Evolutionary conservation across 2,797 vertebrate species (phyloP).

Genomic region (Emydoidea blandingii): DNA sequence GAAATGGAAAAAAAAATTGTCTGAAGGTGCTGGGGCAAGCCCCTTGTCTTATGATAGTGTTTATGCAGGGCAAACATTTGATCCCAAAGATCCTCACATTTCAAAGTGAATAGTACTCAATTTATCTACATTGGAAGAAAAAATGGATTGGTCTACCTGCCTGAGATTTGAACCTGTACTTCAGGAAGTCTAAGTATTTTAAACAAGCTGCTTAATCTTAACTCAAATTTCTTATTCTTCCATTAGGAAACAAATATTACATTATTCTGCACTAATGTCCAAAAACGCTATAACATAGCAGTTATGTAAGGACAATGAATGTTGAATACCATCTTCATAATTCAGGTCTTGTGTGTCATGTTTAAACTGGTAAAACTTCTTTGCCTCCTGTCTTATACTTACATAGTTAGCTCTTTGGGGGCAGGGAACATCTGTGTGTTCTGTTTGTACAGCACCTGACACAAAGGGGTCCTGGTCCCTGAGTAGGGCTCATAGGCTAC

Average conservation of each 20-base stretch:
- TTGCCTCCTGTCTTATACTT: background rate
- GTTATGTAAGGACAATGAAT: background rate
- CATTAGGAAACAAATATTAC: background rate
- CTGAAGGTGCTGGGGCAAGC: background rate
- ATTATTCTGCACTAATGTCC: background rate
- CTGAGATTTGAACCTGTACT: background rate
- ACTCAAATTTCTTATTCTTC: background rate
- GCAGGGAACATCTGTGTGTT: too few species aligned
- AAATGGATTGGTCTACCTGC: background rate
- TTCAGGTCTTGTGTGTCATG: background rate
- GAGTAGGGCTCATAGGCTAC: too few species aligned
- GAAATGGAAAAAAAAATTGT: background rate
- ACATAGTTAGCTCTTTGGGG: background rate
- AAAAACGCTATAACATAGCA: background rate
- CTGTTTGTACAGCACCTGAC: background rate
- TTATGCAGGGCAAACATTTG: background rate
- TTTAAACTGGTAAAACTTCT: background rate
- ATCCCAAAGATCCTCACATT: accelerated
- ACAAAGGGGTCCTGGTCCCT: background rate
- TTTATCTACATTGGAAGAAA: background rate
- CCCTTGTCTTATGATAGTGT: background rate
- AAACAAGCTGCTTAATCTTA: background rate
- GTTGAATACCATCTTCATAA: background rate
- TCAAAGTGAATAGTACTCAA: background rate
- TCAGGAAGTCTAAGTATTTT: background rate